Percentiles rank a stretch among this genome's conserved stretches.
Conservation (phyloP, 2,888 invertebrate species). For the Argyresthia albistria region DNA sequence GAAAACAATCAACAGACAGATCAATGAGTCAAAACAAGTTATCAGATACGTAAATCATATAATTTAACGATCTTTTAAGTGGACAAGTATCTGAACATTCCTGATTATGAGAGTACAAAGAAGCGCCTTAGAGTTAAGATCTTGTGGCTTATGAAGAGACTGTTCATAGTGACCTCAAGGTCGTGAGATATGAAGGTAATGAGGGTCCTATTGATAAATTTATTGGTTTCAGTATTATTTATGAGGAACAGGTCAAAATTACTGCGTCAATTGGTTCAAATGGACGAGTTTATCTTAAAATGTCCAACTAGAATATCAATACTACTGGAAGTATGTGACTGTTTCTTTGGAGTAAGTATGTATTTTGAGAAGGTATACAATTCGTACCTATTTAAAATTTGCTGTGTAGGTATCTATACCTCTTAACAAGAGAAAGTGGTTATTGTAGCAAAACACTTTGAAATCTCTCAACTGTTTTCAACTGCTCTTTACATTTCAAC, state of each 20-base stretch:
- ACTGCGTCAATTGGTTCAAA: too few species aligned
- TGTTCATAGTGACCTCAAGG: conserved; percentile 36
- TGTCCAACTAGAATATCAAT: too few species aligned
- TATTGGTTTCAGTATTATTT: conserved; percentile 10
- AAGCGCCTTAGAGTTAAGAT: conserved; percentile 20
- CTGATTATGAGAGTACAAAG: conserved; percentile 42
- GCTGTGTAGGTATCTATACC: too few species aligned
- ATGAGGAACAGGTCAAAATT: conserved; percentile 6
- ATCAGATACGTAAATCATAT: conserved; percentile 56
- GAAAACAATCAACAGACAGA: neutral
- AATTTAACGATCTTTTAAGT: conserved; percentile 55
- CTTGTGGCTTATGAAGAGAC: conserved; percentile 18
- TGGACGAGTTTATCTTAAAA: too few species aligned
- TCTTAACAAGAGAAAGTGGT: too few species aligned
- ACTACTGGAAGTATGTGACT: too few species aligned
- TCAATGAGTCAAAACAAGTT: conserved; percentile 14
- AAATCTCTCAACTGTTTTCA: conserved; percentile 2
- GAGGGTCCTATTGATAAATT: conserved; percentile 25
- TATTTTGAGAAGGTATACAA: too few species aligned
- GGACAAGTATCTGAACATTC: conserved; percentile 17
- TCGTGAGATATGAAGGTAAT: conserved; percentile 34
- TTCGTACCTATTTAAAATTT: too few species aligned
- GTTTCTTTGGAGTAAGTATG: neutral
- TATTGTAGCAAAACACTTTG: conserved; percentile 1
- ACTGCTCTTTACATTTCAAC: conserved; percentile 1